These are phyloP conservation scores for Dicentrarchus labrax DNA, from an alignment of 2,113 vertebrate species.

Conservation along the genomic window DNA sequence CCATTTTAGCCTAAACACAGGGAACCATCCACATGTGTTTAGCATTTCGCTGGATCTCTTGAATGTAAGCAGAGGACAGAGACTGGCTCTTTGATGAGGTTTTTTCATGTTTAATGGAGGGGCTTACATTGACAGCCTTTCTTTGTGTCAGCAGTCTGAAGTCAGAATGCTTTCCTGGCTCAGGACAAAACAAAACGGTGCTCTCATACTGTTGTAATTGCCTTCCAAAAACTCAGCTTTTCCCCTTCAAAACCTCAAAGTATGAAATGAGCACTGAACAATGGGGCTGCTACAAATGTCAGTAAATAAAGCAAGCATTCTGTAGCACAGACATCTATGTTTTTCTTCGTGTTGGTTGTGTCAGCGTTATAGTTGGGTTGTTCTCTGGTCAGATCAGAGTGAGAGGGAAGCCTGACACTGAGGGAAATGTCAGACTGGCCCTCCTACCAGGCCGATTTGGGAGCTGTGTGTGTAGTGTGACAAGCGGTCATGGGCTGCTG, in stretches of 20 bases:
- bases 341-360: conserved; percentile 26
- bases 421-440: conserved; percentile 72
- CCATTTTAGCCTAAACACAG: conserved; percentile 77
- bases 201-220: conserved; percentile 57
- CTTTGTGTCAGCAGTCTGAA: conserved; percentile 76
- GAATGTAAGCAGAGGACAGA: conserved; percentile 76
- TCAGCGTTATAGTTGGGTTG: conserved; percentile 42
- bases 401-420: conserved; percentile 57
- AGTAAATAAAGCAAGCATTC: conserved; percentile 42
- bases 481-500: conserved; percentile 72
- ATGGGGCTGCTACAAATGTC: conserved; percentile 35
- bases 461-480: conserved; percentile 58
- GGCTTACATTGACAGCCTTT: conserved; percentile 57
- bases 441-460: conserved; percentile 60
- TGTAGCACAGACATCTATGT: conserved; percentile 14
- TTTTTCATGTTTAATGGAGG: conserved; percentile 67
- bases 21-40: conserved; percentile 74
- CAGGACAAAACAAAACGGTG: conserved; percentile 60
- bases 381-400: conserved; percentile 60
- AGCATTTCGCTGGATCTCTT: conserved; percentile 71
- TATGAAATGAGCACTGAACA: conserved; percentile 37
- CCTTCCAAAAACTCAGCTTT: conserved; percentile 42
- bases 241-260: conserved; percentile 38
- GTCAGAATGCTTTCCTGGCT: conserved; percentile 67
- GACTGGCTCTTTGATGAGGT: conserved; percentile 75